Evolutionary conservation across 2,113 vertebrate species (phyloP).

Genomic region (Lampris megalopsis): DNA sequence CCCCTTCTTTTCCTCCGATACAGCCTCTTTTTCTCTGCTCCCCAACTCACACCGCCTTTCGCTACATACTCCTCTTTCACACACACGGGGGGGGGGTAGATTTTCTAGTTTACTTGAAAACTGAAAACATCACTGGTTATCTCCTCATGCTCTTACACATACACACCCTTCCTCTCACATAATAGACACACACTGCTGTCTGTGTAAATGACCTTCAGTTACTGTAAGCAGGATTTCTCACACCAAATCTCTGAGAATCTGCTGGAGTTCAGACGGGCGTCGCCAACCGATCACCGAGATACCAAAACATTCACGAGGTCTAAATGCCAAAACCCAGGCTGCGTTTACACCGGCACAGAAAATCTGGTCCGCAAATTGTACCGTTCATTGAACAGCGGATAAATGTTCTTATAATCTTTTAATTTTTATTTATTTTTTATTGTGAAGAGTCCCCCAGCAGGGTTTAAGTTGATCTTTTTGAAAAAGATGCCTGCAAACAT

Average conservation of each 20-base stretch:
- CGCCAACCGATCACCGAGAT: conserved; percentile 23
- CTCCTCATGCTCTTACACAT: background rate
- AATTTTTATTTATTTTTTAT: no score
- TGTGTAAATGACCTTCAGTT: conserved; percentile 5
- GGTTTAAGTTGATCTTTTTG: no score
- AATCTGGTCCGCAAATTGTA: background rate
- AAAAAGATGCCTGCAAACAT: no score
- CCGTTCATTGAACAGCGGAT: no score
- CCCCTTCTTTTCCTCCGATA: no score
- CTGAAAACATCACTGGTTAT: conserved; percentile 39
- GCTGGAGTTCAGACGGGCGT: conserved; percentile 3
- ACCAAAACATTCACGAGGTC: conserved; percentile 18
- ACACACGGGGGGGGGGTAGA: background rate
- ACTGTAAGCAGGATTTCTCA: conserved; percentile 15
- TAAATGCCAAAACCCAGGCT: conserved; percentile 50
- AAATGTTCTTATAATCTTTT: no score
- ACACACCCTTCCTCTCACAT: conserved; percentile 11
- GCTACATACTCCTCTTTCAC: no score
- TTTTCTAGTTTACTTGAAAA: conserved; percentile 2
- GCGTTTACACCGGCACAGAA: conserved; percentile 27
- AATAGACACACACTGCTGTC: conserved; percentile 35
- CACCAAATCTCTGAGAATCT: conserved; percentile 5
- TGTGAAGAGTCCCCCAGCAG: no score
- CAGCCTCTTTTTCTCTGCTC: no score
- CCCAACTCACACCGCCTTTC: no score